Evolutionary conservation across 53 echinoderm and acorn worm genomes (phyloP).

Genomic region (Patiria pectinifera): DNA sequence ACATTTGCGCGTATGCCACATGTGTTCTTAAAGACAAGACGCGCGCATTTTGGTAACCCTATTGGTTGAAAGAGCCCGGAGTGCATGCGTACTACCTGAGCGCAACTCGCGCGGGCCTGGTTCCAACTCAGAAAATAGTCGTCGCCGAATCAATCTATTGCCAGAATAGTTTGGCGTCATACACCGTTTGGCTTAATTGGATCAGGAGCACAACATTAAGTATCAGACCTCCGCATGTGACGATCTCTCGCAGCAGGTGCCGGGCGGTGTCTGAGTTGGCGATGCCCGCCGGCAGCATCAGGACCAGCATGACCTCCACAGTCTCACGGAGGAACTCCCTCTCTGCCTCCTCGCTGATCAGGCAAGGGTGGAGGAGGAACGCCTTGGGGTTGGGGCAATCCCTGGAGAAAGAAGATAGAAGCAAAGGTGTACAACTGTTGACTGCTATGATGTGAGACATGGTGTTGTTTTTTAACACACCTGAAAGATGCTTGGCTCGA

Average conservation of each 20-base stretch:
- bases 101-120: too few species aligned
- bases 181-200: too few species aligned
- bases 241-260: conserved; percentile 88
- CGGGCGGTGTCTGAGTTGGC: conserved; percentile 90
- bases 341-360: conserved; percentile 84
- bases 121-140: too few species aligned
- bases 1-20: too few species aligned
- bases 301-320: conserved; percentile 86
- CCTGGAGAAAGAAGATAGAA: conserved; percentile 1
- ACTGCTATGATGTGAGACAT: neutral
- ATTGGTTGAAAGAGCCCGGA: too few species aligned
- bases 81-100: too few species aligned
- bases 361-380: conserved; percentile 93
- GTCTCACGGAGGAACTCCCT: conserved; percentile 89
- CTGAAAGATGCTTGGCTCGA: too few species aligned
- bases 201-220: too few species aligned
- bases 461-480: neutral
- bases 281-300: conserved; percentile 79
- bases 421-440: neutral
- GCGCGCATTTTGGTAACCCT: too few species aligned
- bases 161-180: too few species aligned
- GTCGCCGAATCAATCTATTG: too few species aligned
- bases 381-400: conserved; percentile 73
- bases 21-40: too few species aligned
- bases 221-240: conserved; percentile 84